Evolutionary conservation across 2,797 vertebrate genomes (phyloP).

Genomic region (Botia kubotai): DNA sequence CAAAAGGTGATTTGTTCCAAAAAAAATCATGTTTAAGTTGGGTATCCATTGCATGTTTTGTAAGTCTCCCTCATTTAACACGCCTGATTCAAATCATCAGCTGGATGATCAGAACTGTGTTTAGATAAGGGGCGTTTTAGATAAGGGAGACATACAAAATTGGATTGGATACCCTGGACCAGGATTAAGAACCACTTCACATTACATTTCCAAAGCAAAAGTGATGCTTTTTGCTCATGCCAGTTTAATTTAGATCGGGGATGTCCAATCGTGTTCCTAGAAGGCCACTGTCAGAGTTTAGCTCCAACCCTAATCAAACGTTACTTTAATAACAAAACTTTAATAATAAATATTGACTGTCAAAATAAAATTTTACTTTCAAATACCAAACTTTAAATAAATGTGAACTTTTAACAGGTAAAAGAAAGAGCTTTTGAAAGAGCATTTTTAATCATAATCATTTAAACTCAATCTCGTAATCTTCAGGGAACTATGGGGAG

Average conservation of each 20-base stretch:
- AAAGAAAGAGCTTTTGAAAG: neutral
- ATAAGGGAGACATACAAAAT: too few species aligned
- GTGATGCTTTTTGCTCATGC: too few species aligned
- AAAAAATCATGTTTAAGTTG: too few species aligned
- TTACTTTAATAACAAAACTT: neutral
- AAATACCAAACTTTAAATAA: too few species aligned
- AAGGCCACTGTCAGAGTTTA: neutral
- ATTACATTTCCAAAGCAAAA: neutral
- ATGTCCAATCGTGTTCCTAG: neutral
- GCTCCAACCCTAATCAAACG: neutral
- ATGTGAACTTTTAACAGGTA: neutral
- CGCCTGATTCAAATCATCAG: too few species aligned
- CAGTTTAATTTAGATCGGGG: neutral
- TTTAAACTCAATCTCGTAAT: slow-evolving; percentile 12
- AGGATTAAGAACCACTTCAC: neutral
- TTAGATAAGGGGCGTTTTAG: too few species aligned
- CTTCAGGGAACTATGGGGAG: slow-evolving; percentile 95
- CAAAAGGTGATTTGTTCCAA: too few species aligned
- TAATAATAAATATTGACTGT: neutral
- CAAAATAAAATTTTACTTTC: too few species aligned
- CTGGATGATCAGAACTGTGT: too few species aligned
- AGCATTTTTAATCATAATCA: too few species aligned
- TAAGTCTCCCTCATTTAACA: too few species aligned
- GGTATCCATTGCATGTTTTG: too few species aligned
- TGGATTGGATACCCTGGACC: neutral